These are phyloP conservation scores for Zaprionus vittiger DNA, from an alignment of 1,140 invertebrate genomes.

Conservation along the genomic window DNA sequence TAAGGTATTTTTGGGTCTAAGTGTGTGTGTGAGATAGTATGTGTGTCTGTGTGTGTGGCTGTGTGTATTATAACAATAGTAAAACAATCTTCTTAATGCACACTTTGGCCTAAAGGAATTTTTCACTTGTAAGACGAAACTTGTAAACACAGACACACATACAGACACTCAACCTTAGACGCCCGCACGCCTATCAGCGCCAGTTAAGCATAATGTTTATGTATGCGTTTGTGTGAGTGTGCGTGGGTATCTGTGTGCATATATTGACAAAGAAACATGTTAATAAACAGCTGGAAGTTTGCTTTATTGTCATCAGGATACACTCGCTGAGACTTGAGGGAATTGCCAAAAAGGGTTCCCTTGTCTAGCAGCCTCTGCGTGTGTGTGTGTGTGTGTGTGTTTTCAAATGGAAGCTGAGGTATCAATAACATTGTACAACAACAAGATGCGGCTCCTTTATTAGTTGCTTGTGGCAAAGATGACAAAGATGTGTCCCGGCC, in stretches of 20 bases:
- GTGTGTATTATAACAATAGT: slow-evolving; percentile 79
- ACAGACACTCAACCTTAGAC: neutral
- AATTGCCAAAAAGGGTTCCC: slow-evolving; percentile 69
- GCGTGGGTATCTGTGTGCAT: slow-evolving; percentile 22
- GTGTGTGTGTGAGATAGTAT: slow-evolving; percentile 34
- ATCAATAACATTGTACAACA: slow-evolving; percentile 78
- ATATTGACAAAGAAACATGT: slow-evolving; percentile 80
- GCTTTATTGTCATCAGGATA: slow-evolving; percentile 77
- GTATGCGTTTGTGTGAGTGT: slow-evolving; percentile 18
- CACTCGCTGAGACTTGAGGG: slow-evolving; percentile 53
- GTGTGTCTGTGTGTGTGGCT: slow-evolving; percentile 38
- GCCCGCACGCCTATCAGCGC: slow-evolving; percentile 41
- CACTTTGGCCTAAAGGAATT: slow-evolving; percentile 82
- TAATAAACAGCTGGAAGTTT: slow-evolving; percentile 82
- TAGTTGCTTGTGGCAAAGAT: slow-evolving; percentile 56
- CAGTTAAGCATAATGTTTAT: slow-evolving; percentile 58
- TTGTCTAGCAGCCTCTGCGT: slow-evolving; percentile 41
- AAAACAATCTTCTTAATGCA: slow-evolving; percentile 83
- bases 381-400: slow-evolving; percentile 11
- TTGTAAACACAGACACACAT: slow-evolving; percentile 44
- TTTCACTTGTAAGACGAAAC: slow-evolving; percentile 78
- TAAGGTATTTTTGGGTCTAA: slow-evolving; percentile 58
- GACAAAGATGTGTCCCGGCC: slow-evolving; percentile 61
- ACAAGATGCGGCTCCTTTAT: slow-evolving; percentile 46
- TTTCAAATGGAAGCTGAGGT: slow-evolving; percentile 61